A percentile compares a stretch with the other conserved stretches of the same genome.
Evolutionary conservation across 2,113 vertebrate species (phyloP).

Genomic region (Passer domesticus): DNA sequence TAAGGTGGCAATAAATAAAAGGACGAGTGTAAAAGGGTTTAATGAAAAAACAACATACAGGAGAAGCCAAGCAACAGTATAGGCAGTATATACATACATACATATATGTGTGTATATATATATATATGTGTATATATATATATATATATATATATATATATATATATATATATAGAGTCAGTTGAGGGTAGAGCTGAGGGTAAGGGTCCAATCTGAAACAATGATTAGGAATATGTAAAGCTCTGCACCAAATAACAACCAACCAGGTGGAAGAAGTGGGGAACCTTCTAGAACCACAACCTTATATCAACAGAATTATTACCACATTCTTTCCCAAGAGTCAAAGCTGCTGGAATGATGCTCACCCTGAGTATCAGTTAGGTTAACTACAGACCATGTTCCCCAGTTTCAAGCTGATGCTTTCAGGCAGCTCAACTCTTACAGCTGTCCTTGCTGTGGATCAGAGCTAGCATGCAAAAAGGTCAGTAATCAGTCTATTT

Average conservation of each 20-base stretch:
- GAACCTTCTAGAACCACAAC: background rate
- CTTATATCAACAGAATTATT: background rate
- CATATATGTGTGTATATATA: no score
- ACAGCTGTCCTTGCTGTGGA: background rate
- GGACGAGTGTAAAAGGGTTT: no score
- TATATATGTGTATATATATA: no score
- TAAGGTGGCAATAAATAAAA: background rate
- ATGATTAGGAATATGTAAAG: background rate
- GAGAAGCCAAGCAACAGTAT: background rate
- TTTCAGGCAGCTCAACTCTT: background rate
- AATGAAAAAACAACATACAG: background rate
- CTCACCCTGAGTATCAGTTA: background rate
- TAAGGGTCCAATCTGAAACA: background rate
- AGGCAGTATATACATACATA: background rate
- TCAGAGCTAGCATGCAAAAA: background rate
- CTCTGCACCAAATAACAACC: background rate
- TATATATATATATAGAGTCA: no score
- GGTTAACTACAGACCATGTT: background rate
- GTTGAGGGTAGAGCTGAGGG: background rate
- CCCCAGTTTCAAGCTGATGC: background rate
- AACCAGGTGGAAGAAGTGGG: background rate
- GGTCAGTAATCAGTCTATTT: background rate
- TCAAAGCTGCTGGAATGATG: background rate
- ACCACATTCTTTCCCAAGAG: background rate
- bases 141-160: no score